Conservation (phyloP, 2,888 invertebrate genomes). For the Parnassius glacialis region DNA sequence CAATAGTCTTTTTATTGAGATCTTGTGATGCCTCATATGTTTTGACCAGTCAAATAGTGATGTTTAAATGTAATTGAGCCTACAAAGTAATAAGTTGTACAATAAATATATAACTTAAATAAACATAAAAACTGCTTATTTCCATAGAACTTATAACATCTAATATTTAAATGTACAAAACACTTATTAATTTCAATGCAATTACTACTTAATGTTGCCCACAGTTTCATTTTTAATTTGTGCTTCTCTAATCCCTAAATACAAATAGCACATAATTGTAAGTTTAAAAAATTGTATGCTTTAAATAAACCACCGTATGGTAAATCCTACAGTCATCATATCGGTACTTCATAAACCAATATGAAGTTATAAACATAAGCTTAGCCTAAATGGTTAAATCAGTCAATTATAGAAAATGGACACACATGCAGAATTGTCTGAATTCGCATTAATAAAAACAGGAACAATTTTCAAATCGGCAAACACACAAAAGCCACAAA, state of each 20-base stretch:
- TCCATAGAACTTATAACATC: constrained; percentile 26
- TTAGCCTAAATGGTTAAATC: constrained; percentile 34
- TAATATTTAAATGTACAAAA: constrained; percentile 16
- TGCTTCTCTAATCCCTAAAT: constrained; percentile 15
- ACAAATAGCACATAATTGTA: constrained; percentile 1
- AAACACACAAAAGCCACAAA: constrained; percentile 37
- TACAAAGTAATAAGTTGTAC: constrained; percentile 35
- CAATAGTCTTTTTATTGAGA: constrained; percentile 69
- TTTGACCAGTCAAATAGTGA: constrained; percentile 65
- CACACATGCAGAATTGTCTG: constrained; percentile 46
- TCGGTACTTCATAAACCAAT: constrained; percentile 10
- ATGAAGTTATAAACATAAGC: constrained; percentile 29
- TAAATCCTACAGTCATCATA: constrained; percentile 1
- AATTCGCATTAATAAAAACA: constrained; percentile 32
- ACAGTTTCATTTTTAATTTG: constrained; percentile 21
- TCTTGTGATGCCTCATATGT: constrained; percentile 62
- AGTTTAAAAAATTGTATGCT: constrained; percentile 1
- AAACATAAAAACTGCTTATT: constrained; percentile 35
- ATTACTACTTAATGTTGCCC: constrained; percentile 16
- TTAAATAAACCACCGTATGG: constrained; percentile 10
- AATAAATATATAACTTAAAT: constrained; percentile 42
- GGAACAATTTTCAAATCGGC: constrained; percentile 33
- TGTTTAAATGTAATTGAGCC: constrained; percentile 40
- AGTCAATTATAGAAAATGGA: constrained; percentile 42
- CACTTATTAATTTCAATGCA: constrained; percentile 13